These are phyloP conservation scores for Linepithema humile DNA, from an alignment of 1,140 invertebrate genomes.

Conservation along the genomic window DNA sequence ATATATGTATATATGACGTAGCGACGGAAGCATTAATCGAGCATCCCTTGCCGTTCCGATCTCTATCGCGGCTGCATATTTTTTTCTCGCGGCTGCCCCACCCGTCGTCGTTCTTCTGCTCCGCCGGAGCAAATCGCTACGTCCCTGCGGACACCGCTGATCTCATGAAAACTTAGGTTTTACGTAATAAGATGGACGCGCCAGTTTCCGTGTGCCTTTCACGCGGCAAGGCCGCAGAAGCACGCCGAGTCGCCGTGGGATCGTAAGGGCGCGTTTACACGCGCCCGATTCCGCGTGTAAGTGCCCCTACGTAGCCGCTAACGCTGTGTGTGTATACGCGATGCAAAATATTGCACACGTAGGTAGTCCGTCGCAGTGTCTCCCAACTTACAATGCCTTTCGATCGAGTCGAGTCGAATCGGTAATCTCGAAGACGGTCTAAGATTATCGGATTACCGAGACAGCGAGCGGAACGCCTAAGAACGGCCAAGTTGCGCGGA, in stretches of 20 bases:
- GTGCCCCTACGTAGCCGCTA: constrained; percentile 64
- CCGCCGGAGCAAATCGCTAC: constrained; percentile 34
- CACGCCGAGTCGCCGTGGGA: constrained; percentile 69
- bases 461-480: too few species aligned
- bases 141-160: constrained; percentile 53
- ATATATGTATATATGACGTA: neutral
- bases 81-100: neutral
- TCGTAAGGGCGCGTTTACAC: constrained; percentile 74
- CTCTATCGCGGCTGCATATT: neutral
- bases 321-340: neutral
- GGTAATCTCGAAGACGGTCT: too few species aligned
- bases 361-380: constrained; percentile 64
- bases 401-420: neutral
- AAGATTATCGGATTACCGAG: neutral
- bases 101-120: neutral
- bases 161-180: constrained; percentile 77
- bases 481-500: neutral
- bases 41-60: neutral
- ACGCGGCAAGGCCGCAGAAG: constrained; percentile 78
- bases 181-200: constrained; percentile 81
- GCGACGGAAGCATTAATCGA: neutral
- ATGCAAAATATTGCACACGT: constrained; percentile 64
- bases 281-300: constrained; percentile 62
- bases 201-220: constrained; percentile 80
- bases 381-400: constrained; percentile 53